Percentiles rank a stretch among this genome's conserved stretches.
phyloP scores from a whole-genome alignment of 2,113 vertebrate genomes.

The Catharus bicknelli region DNA sequence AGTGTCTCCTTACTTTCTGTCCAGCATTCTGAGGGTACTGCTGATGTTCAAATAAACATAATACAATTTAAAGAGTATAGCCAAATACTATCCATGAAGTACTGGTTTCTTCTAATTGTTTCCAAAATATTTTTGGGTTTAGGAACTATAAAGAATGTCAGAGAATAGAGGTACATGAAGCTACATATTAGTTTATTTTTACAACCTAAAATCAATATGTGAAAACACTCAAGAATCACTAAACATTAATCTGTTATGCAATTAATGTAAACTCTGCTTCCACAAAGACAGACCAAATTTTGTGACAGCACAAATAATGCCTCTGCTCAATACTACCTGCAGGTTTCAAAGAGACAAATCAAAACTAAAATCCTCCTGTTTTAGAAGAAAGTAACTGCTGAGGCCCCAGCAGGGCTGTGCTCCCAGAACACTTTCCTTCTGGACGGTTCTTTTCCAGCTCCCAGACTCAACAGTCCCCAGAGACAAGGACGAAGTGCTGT shows the following conservation, averaged over 20 bases:
- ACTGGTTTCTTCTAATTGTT: neutral
- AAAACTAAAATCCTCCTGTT: neutral
- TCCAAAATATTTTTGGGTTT: neutral
- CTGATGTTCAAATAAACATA: neutral
- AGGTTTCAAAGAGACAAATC: neutral
- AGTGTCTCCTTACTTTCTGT: neutral
- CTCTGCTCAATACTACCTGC: neutral
- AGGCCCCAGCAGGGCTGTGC: neutral
- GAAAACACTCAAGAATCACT: neutral
- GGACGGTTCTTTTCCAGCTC: neutral
- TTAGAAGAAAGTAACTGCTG: neutral
- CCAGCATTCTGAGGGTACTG: neutral
- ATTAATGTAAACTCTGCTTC: neutral
- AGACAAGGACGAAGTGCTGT: neutral
- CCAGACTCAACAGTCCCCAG: fast-evolving
- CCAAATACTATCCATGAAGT: neutral
- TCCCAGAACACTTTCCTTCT: neutral
- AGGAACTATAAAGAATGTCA: neutral
- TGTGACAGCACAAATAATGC: neutral
- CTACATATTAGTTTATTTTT: neutral
- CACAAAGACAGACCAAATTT: neutral
- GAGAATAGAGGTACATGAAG: neutral
- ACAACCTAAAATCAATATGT: neutral
- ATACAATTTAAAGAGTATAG: neutral
- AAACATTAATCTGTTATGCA: neutral